A percentile compares a stretch with the other conserved stretches of the same genome.
phyloP scores from a whole-genome alignment of 1,140 invertebrate genomes.

The Musca vetustissima region DNA sequence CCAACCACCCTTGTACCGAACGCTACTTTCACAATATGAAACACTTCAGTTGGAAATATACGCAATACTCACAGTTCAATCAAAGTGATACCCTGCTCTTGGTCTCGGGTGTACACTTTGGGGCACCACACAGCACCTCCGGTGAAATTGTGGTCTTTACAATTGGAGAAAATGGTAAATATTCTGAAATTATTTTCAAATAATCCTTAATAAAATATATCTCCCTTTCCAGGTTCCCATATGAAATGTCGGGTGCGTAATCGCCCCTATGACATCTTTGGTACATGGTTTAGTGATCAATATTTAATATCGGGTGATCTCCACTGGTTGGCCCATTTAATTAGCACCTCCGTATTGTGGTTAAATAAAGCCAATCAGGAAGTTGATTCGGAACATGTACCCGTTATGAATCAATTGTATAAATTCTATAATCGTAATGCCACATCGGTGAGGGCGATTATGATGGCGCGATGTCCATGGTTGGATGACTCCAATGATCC shows the following conservation, averaged over 20 bases:
- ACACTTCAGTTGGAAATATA: conserved; percentile 84
- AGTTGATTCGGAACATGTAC: conserved; percentile 76
- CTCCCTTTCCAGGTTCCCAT: conserved; percentile 62
- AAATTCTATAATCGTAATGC: conserved; percentile 83
- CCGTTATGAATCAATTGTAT: conserved; percentile 78
- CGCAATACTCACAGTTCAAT: conserved; percentile 88
- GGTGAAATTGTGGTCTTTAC: conserved; percentile 89
- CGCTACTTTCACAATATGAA: conserved; percentile 83
- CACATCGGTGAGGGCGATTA: conserved; percentile 62
- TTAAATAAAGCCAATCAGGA: conserved; percentile 84
- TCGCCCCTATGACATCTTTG: conserved; percentile 88
- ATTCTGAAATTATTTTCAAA: background rate
- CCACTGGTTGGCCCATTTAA: conserved; percentile 76
- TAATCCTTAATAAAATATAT: background rate
- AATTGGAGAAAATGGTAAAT: conserved; percentile 54
- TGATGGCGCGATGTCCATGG: conserved; percentile 56
- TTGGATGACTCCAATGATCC: conserved; percentile 49
- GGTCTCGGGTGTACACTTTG: conserved; percentile 86
- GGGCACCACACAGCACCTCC: conserved; percentile 73
- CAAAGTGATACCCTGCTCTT: conserved; percentile 78
- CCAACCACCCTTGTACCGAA: conserved; percentile 69
- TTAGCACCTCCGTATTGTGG: conserved; percentile 79
- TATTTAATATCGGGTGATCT: conserved; percentile 81
- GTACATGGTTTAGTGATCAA: conserved; percentile 84
- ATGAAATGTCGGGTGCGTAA: conserved; percentile 80